These are phyloP conservation scores for Nymphalis polychloros DNA, from an alignment of 2,888 invertebrate species.

Conservation along the genomic window DNA sequence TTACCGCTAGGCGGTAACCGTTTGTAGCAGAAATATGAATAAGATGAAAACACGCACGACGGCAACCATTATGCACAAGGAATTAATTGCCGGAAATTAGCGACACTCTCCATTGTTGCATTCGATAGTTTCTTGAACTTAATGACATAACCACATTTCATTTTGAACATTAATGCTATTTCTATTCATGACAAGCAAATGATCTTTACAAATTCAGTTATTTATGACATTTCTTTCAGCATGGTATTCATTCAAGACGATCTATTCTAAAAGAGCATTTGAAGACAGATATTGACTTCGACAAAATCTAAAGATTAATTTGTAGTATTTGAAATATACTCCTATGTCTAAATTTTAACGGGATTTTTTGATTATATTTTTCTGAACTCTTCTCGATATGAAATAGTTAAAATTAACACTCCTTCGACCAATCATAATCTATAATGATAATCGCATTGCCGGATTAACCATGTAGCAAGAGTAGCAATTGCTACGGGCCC, in stretches of 20 bases:
- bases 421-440: no score
- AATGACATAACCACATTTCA: slow-evolving; percentile 19
- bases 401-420: no score
- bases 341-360: no score
- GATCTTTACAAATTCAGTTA: not conserved
- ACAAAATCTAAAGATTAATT: no score
- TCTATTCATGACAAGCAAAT: slow-evolving; percentile 2
- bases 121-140: slow-evolving; percentile 15
- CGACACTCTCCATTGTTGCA: slow-evolving; percentile 39
- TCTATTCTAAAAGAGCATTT: not conserved
- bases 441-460: no score
- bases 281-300: no score
- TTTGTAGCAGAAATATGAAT: slow-evolving; percentile 42
- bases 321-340: no score
- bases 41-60: slow-evolving; percentile 41
- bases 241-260: not conserved
- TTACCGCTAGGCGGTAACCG: slow-evolving; percentile 46
- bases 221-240: not conserved
- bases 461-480: no score
- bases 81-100: slow-evolving; percentile 41
- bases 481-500: no score
- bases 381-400: no score
- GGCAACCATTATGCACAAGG: slow-evolving; percentile 36
- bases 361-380: no score
- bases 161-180: slow-evolving; percentile 8